These are phyloP conservation scores for Apteryx owenii DNA, from an alignment of 2,113 vertebrate species.

Conservation along the genomic window DNA sequence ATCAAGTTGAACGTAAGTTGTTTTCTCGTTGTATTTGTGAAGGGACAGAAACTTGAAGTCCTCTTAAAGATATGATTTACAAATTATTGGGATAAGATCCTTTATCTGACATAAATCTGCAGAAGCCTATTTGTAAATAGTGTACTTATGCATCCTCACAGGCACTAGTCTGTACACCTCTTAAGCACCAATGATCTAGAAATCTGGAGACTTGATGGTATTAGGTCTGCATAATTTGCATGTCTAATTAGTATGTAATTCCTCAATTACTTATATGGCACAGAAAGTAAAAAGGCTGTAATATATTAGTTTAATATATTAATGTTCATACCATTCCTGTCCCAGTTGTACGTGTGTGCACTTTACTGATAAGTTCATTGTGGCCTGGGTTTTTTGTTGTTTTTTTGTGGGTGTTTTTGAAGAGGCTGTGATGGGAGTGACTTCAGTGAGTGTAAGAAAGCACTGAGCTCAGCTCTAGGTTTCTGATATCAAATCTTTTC, in stretches of 20 bases:
- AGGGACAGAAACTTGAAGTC: not conserved
- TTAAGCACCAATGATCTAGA: not conserved
- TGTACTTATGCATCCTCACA: not conserved
- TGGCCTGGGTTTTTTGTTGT: not conserved
- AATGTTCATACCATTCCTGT: not conserved
- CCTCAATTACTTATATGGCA: not conserved
- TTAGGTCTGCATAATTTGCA: not conserved
- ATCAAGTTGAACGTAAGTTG: conserved; percentile 89
- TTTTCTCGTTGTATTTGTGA: not conserved
- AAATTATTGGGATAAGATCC: not conserved
- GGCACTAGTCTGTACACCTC: not conserved
- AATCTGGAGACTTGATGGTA: not conserved
- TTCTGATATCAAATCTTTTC: not conserved
- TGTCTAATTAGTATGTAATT: not conserved
- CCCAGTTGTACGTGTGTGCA: not conserved
- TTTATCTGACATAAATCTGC: not conserved
- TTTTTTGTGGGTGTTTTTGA: not conserved
- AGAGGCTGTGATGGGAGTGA: not conserved
- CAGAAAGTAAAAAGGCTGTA: not conserved
- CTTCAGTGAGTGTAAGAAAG: not conserved
- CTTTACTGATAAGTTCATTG: not conserved
- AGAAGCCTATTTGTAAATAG: not conserved
- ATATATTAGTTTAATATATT: not conserved
- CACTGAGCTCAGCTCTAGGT: not conserved
- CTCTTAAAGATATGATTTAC: not conserved